Conservation (phyloP, 2,888 invertebrate genomes). For the Nipponacmea schrenckii region DNA sequence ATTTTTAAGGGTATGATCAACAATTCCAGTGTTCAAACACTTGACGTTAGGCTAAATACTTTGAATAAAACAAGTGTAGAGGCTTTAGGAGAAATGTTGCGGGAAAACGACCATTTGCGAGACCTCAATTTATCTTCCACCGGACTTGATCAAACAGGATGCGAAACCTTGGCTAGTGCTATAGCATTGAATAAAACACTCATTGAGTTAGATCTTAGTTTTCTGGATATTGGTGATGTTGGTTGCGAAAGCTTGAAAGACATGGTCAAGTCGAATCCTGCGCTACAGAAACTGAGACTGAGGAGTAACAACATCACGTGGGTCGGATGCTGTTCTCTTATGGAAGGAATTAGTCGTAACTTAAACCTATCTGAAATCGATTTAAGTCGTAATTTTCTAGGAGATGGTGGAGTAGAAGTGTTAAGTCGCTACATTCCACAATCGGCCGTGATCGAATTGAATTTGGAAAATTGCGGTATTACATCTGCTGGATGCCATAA, state of each 20-base stretch:
- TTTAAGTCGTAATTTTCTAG: slow-evolving; percentile 61
- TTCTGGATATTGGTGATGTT: slow-evolving; percentile 59
- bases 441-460: slow-evolving; percentile 54
- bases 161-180: slow-evolving; percentile 45
- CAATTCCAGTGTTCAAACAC: slow-evolving; percentile 46
- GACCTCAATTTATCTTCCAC: slow-evolving; percentile 60
- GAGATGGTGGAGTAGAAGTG: slow-evolving; percentile 53
- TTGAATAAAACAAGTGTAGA: slow-evolving; percentile 55
- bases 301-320: slow-evolving; percentile 57
- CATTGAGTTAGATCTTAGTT: slow-evolving; percentile 62
- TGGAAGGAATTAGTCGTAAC: slow-evolving; percentile 56
- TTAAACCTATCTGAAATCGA: slow-evolving; percentile 56
- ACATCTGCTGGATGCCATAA: slow-evolving; percentile 52
- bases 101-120: slow-evolving; percentile 47
- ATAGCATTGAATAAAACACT: slow-evolving; percentile 47
- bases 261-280: slow-evolving; percentile 50
- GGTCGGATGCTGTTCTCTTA: slow-evolving; percentile 56
- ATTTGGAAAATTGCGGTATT: slow-evolving; percentile 63
- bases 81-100: slow-evolving; percentile 49
- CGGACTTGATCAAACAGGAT: slow-evolving; percentile 52
- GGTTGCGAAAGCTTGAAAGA: slow-evolving; percentile 55
- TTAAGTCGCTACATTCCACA: slow-evolving; percentile 56
- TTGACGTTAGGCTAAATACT: slow-evolving; percentile 60
- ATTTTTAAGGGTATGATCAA: slow-evolving; percentile 47
- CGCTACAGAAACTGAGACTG: slow-evolving; percentile 55